Evolutionary conservation across 2,888 invertebrate genomes (phyloP), one percentile per base, ranked within the genome.

Genomic region (Andrena haemorrhoa): DNA sequence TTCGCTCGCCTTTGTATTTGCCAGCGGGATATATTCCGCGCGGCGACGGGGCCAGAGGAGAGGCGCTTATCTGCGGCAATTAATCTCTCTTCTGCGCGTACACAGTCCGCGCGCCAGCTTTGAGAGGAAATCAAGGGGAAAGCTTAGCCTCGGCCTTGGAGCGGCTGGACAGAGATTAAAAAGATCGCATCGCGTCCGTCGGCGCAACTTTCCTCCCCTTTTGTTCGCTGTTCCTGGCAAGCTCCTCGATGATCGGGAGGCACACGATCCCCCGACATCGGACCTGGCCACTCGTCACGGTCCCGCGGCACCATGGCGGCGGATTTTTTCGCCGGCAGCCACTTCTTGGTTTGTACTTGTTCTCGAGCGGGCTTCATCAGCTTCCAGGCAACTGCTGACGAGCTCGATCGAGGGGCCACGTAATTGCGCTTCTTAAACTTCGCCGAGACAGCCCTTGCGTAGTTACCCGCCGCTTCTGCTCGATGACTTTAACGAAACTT

Each of bases 1-100:
- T 49, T 51, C 20, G 31, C 20, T 12, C 35, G 31, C 16, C 75
- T 75, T 75, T 61, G 29, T 75, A 64, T 35, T 41, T 64, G 64
- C 35, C 23, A 47, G 33, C 41, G 23, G 64, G 49, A 23, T 49
- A 66, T 74, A 75, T 79, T 72, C 72, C 69, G 58, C 68, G 8
- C 47, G 31, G 0, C 0, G 12, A 2, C 3, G 26, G 26, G 29
- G 12, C 6, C 47, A 2, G 31, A 33, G 6, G 2, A 6, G 63
- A 33, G 64, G 8, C 20, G 69, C 10, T 23, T 83, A 80, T 83
- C 82, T 60, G 73, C 64, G 70, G 82, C 61, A 80, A 83, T 83
- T 80, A 83, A 83, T 83, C 80, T 80, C 35, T 56, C 35, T 73
- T 69, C 29, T 68, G 63, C 66, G 64, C 61, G 56, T 49, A 56